Conservation (phyloP, 1,140 invertebrate species). For the Drosophila melanica region DNA sequence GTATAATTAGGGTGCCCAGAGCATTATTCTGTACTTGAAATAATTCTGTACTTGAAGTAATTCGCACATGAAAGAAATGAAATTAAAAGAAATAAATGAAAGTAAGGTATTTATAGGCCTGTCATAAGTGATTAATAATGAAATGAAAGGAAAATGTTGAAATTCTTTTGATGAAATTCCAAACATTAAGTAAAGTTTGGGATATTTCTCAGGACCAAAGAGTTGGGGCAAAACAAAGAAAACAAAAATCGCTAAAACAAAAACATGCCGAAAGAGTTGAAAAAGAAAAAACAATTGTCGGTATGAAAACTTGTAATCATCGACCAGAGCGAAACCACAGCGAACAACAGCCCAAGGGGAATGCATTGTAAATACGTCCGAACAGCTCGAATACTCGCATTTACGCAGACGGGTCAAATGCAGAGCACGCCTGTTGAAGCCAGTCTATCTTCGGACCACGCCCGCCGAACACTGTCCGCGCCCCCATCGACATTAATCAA, state of each 20-base stretch:
- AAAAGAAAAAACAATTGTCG: not conserved
- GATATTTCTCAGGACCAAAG: too few relatives aligned
- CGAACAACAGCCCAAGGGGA: not conserved
- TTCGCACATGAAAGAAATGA: too few relatives aligned
- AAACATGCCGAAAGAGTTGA: not conserved
- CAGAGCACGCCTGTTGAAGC: not conserved
- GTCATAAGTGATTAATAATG: conserved; percentile 9
- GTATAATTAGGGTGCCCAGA: too few relatives aligned
- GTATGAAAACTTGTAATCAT: not conserved
- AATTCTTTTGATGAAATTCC: not conserved
- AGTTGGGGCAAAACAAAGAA: too few relatives aligned
- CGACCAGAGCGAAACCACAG: conserved; percentile 2
- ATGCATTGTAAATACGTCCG: conserved; percentile 19
- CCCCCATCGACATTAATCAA: conserved; percentile 35
- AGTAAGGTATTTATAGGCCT: not conserved
- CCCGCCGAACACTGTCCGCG: not conserved
- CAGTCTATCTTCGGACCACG: conserved; percentile 14
- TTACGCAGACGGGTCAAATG: conserved; percentile 4
- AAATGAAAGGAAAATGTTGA: not conserved
- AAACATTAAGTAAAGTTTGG: not conserved
- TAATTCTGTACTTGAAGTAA: too few relatives aligned
- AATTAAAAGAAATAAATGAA: not conserved
- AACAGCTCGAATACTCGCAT: conserved; percentile 9
- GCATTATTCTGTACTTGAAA: too few relatives aligned
- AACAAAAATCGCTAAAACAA: too few relatives aligned